Evolutionary conservation across 2,113 vertebrate genomes (phyloP), one percentile per base, ranked within the genome.

Genomic region (Menidia beryllina): DNA sequence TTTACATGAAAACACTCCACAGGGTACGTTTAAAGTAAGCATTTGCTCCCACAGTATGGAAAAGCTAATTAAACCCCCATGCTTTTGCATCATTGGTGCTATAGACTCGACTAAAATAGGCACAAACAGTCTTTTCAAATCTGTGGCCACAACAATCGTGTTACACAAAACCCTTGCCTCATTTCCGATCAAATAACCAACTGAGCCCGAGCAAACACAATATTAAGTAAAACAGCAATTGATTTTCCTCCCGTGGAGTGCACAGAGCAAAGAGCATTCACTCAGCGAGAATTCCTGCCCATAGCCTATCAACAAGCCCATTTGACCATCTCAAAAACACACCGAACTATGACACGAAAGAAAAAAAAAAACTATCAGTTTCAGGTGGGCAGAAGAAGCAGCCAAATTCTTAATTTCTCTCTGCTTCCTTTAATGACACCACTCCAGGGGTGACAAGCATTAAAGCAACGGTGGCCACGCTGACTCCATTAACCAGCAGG

Each of bases 301-400:
- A 17, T 48, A 25, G 72, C 66, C 81, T 87, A 85, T 85, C 80
- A 68, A 64, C 48, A 51, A 51, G 69, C 63, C 56, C 79, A 54
- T 63, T 59, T 59, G 52, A 51, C 48, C 38, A 55, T 63, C 27
- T 43, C 70, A 58, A 79, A n/a, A 81, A 78, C 55, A 30, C 59
- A 62, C 19, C 0, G 3, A 47, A 63, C 26, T 50, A 67, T 19
- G 3, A 67, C 36, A 6, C 51, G 4, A 0, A 25, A 14, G 45
- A 45, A 71, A 74, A n/a, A 79, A 70, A 59, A 75, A 19, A 53
- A 43, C 52, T 27, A 48, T 64, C 4, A 7, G 43, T 57, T 70
- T 78, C 26, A 70, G 62, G 53, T 7, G 63, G 58, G 41, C 34
- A 55, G 60, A 58, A 19, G 24, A 39, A 75, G 69, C 75, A 54